phyloP scores from a whole-genome alignment of 2,888 invertebrate species.

The Eurois occulta region DNA sequence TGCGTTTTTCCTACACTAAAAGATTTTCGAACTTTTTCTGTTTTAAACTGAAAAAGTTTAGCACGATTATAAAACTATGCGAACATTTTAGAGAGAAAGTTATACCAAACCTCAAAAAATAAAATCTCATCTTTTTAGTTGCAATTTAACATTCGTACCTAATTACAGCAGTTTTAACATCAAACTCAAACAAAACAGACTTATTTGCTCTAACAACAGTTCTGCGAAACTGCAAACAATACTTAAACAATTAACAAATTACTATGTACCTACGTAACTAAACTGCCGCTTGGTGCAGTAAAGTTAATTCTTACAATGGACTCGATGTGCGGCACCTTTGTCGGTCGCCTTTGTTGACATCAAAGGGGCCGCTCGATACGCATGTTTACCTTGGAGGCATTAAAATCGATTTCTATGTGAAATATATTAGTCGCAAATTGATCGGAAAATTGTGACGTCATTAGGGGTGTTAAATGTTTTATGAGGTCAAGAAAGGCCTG shows the following conservation, averaged over 20 bases:
- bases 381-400: conserved; percentile 78
- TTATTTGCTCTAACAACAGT: conserved; percentile 28
- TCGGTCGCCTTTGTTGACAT: conserved; percentile 83
- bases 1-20: background rate
- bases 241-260: conserved; percentile 62
- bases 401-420: conserved; percentile 81
- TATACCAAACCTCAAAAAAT: background rate
- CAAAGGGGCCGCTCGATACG: conserved; percentile 84
- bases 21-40: background rate
- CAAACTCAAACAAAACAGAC: conserved; percentile 26
- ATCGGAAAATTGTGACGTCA: conserved; percentile 67
- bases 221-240: conserved; percentile 50
- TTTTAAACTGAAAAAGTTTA: background rate
- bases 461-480: conserved; percentile 55
- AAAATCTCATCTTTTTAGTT: background rate
- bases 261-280: conserved; percentile 37
- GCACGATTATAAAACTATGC: background rate
- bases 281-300: conserved; percentile 65
- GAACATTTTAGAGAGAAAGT: background rate
- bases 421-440: conserved; percentile 79
- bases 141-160: background rate
- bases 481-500: conserved; percentile 37
- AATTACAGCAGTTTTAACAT: conserved; percentile 4
- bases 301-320: conserved; percentile 75
- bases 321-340: conserved; percentile 80